These are phyloP conservation scores for Andricus grossulariae DNA, from an alignment of 1,140 invertebrate species.

Conservation along the genomic window DNA sequence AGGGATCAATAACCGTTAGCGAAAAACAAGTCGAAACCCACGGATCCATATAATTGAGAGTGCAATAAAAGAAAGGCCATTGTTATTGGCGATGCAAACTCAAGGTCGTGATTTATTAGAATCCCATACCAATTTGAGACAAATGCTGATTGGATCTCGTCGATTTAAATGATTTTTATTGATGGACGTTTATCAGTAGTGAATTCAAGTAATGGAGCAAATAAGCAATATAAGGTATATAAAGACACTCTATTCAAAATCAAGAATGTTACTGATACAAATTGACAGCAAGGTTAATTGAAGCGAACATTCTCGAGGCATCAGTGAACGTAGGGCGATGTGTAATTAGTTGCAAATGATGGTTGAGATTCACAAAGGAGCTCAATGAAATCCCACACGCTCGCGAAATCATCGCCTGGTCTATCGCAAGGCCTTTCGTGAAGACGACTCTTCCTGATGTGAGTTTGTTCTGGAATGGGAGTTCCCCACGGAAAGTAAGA, in stretches of 20 bases:
- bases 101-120: background rate
- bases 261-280: background rate
- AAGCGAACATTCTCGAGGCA: background rate
- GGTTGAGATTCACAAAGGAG: conserved; percentile 28
- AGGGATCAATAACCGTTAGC: conserved; percentile 2
- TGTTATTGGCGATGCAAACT: background rate
- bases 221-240: background rate
- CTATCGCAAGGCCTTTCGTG: conserved; percentile 28
- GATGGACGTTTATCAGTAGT: too few species aligned
- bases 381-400: conserved; percentile 31
- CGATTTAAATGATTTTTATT: too few species aligned
- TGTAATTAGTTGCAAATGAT: conserved; percentile 16
- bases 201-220: too few species aligned
- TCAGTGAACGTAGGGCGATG: background rate
- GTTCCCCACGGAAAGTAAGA: conserved; percentile 35
- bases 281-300: background rate
- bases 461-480: conserved; percentile 20
- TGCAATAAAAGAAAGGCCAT: background rate
- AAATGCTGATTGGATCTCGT: too few species aligned
- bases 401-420: conserved; percentile 13
- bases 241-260: background rate
- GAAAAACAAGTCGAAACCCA: background rate
- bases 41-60: background rate
- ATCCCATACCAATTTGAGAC: too few species aligned
- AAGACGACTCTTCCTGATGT: conserved; percentile 9